These are phyloP conservation scores for Sebastes taczanowskii DNA, from an alignment of 2,797 vertebrate genomes.

Conservation along the genomic window DNA sequence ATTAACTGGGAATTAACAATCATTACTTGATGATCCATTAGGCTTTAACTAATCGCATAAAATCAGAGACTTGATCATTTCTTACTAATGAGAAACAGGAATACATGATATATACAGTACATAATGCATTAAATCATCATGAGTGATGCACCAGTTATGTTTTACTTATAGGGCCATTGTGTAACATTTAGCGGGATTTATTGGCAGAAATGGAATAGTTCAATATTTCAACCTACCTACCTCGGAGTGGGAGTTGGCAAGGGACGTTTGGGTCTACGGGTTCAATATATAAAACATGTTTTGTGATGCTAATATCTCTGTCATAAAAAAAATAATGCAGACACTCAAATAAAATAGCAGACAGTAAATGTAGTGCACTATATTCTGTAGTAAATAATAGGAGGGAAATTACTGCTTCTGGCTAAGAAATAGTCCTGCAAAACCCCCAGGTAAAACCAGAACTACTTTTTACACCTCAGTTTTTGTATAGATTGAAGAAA, in stretches of 20 bases:
- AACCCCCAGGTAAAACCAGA: too few relatives aligned
- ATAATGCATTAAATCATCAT: not conserved
- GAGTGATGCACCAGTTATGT: not conserved
- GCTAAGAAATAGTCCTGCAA: not conserved
- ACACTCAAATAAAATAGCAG: not conserved
- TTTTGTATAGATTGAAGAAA: not conserved
- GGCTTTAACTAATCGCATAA: not conserved
- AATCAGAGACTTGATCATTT: not conserved
- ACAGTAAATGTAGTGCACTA: not conserved
- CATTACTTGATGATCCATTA: not conserved
- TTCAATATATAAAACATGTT: not conserved
- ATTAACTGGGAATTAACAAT: not conserved
- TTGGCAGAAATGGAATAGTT: too few relatives aligned
- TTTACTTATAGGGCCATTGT: not conserved
- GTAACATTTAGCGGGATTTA: too few relatives aligned
- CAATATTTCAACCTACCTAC: too few relatives aligned
- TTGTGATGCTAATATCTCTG: not conserved
- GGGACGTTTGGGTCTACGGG: not conserved
- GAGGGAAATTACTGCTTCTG: not conserved
- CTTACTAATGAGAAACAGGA: not conserved
- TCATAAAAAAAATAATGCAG: not conserved
- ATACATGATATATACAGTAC: not conserved
- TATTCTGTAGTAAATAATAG: not conserved
- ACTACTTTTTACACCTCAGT: not conserved
- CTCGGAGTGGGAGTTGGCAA: not conserved